Evolutionary conservation across 1,140 invertebrate species (phyloP).

Genomic region (Dendroctonus valens): DNA sequence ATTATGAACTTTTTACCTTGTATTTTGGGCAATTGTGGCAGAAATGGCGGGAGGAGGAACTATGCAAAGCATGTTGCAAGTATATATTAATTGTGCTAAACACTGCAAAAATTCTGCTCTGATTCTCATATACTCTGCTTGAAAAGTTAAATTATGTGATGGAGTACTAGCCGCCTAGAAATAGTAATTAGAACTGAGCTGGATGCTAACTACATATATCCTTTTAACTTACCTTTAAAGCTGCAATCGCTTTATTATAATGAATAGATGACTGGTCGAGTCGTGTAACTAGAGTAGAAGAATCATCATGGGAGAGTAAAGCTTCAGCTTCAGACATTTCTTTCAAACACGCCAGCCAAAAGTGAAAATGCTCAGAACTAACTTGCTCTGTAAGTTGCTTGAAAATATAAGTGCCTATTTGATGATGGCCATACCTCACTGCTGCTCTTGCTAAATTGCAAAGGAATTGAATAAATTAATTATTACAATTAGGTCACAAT

Average conservation of each 20-base stretch:
- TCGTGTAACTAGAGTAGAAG: conserved; percentile 55
- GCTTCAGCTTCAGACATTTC: conserved; percentile 67
- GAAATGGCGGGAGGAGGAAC: conserved; percentile 92
- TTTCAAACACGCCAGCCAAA: conserved; percentile 81
- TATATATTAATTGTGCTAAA: conserved; percentile 70
- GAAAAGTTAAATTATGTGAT: conserved; percentile 69
- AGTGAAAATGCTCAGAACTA: conserved; percentile 85
- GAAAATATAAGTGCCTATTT: conserved; percentile 68
- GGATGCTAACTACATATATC: not conserved
- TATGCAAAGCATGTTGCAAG: conserved; percentile 80
- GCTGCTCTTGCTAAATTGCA: conserved; percentile 67
- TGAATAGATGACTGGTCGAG: conserved; percentile 61
- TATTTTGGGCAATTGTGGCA: conserved; percentile 71
- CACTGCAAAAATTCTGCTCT: conserved; percentile 76
- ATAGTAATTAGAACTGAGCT: not conserved
- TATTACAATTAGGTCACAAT: not conserved
- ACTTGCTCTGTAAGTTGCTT: conserved; percentile 69
- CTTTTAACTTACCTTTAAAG: conserved; percentile 60
- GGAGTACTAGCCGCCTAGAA: conserved; percentile 66
- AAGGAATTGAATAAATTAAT: not conserved
- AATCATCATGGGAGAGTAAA: conserved; percentile 44
- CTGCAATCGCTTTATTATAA: conserved; percentile 62
- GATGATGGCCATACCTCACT: conserved; percentile 79
- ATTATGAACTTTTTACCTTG: conserved; percentile 39
- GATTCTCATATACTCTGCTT: conserved; percentile 73